Conservation (phyloP, 2,797 vertebrate species). For the Leptatherina wallacei region DNA sequence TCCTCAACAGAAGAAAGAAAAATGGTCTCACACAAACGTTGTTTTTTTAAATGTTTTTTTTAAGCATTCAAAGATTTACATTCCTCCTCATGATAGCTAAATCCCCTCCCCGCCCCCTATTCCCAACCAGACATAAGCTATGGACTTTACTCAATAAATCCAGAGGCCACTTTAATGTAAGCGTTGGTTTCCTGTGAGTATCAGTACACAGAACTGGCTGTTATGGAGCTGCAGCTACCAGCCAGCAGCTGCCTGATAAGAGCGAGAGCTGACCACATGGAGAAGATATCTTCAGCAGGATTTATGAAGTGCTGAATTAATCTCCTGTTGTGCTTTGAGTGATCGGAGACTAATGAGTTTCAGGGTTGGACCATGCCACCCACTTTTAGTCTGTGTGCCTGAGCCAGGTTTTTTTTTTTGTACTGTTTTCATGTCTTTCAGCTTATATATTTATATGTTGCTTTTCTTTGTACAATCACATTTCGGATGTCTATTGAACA, state of each 20-base stretch:
- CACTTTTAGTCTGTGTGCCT: background rate
- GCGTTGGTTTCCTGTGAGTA: slow-evolving; percentile 71
- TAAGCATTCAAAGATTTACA: slow-evolving; percentile 41
- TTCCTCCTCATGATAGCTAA: slow-evolving; percentile 41
- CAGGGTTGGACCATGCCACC: slow-evolving; percentile 17
- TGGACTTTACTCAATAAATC: slow-evolving; percentile 73
- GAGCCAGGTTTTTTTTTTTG: background rate
- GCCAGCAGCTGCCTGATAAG: slow-evolving; percentile 70
- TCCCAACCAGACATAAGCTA: slow-evolving; percentile 26
- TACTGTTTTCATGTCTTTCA: background rate
- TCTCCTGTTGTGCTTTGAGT: too few relatives aligned
- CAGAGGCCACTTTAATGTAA: slow-evolving; percentile 68
- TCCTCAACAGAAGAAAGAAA: slow-evolving; percentile 1
- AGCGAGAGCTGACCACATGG: slow-evolving; percentile 30
- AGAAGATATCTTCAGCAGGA: slow-evolving; percentile 39
- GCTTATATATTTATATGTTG: background rate
- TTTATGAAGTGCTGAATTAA: slow-evolving; percentile 66
- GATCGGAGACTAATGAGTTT: slow-evolving; percentile 65
- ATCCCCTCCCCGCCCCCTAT: slow-evolving; percentile 9
- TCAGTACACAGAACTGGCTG: slow-evolving; percentile 77
- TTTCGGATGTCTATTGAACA: slow-evolving; percentile 2
- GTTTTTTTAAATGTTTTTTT: too few relatives aligned
- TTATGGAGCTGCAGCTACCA: slow-evolving; percentile 68
- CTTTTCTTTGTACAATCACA: background rate
- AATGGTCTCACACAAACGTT: slow-evolving; percentile 16